A percentile compares a stretch with the other conserved stretches of the same genome.
These are phyloP conservation scores for Enhydra lutris DNA, from an alignment of 2,113 vertebrate genomes.

Conservation along the genomic window DNA sequence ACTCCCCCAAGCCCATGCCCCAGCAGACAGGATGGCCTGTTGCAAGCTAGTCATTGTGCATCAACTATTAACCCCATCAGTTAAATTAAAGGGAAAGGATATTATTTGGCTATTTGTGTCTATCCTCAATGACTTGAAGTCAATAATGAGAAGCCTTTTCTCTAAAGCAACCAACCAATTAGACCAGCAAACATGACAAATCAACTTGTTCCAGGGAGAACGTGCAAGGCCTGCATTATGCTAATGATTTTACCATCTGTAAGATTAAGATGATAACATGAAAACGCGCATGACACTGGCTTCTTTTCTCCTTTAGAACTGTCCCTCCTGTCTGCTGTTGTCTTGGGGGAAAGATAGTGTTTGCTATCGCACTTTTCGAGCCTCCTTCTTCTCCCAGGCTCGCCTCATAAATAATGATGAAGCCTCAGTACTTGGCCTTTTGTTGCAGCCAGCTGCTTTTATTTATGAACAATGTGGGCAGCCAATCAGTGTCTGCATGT, in stretches of 20 bases:
- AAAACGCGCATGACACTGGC: not conserved
- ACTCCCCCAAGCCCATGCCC: not conserved
- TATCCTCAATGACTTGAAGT: not conserved
- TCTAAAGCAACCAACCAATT: not conserved
- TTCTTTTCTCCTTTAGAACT: not conserved
- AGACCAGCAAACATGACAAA: not conserved
- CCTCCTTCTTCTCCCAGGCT: not conserved
- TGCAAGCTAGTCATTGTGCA: not conserved
- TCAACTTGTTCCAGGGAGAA: not conserved
- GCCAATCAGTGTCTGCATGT: not conserved
- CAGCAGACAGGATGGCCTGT: not conserved
- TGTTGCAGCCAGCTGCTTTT: slow-evolving; percentile 46
- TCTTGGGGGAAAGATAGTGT: not conserved
- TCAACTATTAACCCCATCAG: not conserved
- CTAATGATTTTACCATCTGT: not conserved
- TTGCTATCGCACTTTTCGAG: slow-evolving; percentile 15
- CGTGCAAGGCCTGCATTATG: not conserved
- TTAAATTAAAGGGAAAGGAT: not conserved
- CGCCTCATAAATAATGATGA: slow-evolving; percentile 40
- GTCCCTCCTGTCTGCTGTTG: slow-evolving; percentile 16
- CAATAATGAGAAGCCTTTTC: not conserved
- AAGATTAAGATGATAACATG: not conserved
- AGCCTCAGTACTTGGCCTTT: slow-evolving; percentile 15
- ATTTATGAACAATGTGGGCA: slow-evolving; percentile 31
- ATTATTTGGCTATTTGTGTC: not conserved